Base-by-base conservation (phyloP, 2,888 invertebrate species). In the Aelia acuminata region DNA sequence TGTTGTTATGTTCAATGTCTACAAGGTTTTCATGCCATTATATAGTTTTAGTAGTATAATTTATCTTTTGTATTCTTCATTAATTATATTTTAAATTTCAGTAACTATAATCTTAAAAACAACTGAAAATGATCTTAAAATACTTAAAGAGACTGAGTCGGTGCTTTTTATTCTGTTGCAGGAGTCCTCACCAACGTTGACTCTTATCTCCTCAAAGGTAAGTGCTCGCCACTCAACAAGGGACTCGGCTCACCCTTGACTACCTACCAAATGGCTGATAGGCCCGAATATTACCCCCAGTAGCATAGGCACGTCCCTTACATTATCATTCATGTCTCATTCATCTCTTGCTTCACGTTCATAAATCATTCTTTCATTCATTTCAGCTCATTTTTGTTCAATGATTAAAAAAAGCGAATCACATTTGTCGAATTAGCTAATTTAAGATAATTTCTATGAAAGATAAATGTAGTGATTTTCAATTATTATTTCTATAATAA, bases 131-230 rank as follows among this genome's bases (percentile, higher is more conserved):
- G 10, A 10, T 43, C 4, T 7, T 43, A 10, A 43, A 80, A 57
- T 8, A 57, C 15, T 26, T n/a, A 57, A 1, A 57, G 26, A 57
- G 3, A 26, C 57, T 53, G 11, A n/a, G 10, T 57, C n/a, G 26
- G 13, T 57, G 15, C 13, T 22, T 39, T 47, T 80, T n/a, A 7
- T n/a, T 93, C 93, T 94, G 94, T 94, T 94, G 94, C 95, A 96
- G 95, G 95, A 95, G 93, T 95, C 95, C 92, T 95, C 96, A 92
- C 95, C 95, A 92, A 95, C 95, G 93, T 94, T 95, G 94, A 95
- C 95, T 93, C 94, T 95, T 92, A 94, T 95, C 93, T 95, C 95
- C 94, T 95, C 95, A 93, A 95, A 95, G 95, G 95, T 96, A 94
- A 95, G 95, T 93, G 43, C 87, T 53, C 3, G 26, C 85, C 39